Evolutionary conservation across 1,140 invertebrate species (phyloP).

Genomic region (Apocrypta bakeri): DNA sequence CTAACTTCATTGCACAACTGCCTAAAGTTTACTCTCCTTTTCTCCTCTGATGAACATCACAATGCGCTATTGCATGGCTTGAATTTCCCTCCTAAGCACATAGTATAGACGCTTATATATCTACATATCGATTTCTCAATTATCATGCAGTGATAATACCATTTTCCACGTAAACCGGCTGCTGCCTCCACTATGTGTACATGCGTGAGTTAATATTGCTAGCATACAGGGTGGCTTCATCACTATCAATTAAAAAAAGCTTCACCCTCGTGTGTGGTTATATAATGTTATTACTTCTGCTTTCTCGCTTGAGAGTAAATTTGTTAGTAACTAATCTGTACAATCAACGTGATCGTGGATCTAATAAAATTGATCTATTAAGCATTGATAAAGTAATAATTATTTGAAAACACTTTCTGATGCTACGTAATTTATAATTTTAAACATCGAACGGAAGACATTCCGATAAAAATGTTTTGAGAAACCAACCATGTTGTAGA

Average conservation of each 20-base stretch:
- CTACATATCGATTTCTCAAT: conserved; percentile 45
- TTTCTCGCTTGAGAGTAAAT: neutral
- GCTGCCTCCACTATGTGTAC: neutral
- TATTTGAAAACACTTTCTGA: too few species aligned
- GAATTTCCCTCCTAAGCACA: neutral
- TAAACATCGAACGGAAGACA: too few species aligned
- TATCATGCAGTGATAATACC: conserved; percentile 38
- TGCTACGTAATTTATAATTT: neutral
- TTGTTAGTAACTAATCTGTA: too few species aligned
- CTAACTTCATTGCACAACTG: too few species aligned
- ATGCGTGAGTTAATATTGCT: neutral
- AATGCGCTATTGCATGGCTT: conserved; percentile 1
- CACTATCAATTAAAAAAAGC: conserved; percentile 14
- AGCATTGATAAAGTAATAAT: too few species aligned
- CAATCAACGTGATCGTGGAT: too few species aligned
- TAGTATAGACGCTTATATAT: neutral
- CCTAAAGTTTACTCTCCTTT: too few species aligned
- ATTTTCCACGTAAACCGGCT: conserved; percentile 29
- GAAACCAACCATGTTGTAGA: too few species aligned
- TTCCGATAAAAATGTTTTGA: too few species aligned
- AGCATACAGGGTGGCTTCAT: neutral
- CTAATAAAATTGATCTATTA: too few species aligned
- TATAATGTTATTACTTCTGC: neutral
- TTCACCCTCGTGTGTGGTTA: neutral
- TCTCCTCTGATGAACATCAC: neutral